Conservation (phyloP, 1,140 invertebrate species). For the Hylaeus volcanicus region DNA sequence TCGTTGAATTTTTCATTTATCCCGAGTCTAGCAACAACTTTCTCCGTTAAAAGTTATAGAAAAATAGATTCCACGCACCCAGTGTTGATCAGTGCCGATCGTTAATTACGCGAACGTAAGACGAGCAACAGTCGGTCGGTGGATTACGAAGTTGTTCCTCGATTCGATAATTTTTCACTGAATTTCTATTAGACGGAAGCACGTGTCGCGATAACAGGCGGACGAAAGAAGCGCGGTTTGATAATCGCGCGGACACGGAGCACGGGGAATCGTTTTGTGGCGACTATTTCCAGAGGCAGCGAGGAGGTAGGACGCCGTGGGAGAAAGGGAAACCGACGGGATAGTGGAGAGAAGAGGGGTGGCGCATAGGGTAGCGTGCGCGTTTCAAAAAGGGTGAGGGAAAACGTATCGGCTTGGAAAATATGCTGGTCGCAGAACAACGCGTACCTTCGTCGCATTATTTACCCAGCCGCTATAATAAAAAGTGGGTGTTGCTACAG, state of each 20-base stretch:
- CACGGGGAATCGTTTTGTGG: conserved; percentile 57
- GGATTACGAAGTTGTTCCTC: too few relatives aligned
- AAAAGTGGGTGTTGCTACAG: too few relatives aligned
- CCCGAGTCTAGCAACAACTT: too few relatives aligned
- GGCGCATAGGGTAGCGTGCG: conserved; percentile 30
- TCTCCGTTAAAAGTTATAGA: too few relatives aligned
- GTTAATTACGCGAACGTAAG: too few relatives aligned
- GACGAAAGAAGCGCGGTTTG: conserved; percentile 1
- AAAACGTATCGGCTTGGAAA: conserved; percentile 61
- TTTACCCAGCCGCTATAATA: too few relatives aligned
- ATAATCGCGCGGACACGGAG: conserved; percentile 48
- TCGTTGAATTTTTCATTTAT: too few relatives aligned
- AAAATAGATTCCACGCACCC: too few relatives aligned
- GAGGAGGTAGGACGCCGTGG: conserved; percentile 21
- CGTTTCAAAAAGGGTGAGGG: conserved; percentile 53
- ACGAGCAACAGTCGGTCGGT: too few relatives aligned
- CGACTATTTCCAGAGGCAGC: conserved; percentile 61
- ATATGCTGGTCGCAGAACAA: conserved; percentile 48
- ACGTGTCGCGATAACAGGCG: conserved; percentile 34
- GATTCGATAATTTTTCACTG: too few relatives aligned
- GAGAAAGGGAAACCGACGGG: conserved; percentile 48
- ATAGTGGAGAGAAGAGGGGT: conserved; percentile 33
- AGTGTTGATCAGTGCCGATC: too few relatives aligned
- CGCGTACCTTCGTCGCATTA: not conserved
- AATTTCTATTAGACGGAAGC: not conserved